Evolutionary conservation across 2,113 vertebrate genomes (phyloP).

Genomic region (Lethenteron camtschaticum): DNA sequence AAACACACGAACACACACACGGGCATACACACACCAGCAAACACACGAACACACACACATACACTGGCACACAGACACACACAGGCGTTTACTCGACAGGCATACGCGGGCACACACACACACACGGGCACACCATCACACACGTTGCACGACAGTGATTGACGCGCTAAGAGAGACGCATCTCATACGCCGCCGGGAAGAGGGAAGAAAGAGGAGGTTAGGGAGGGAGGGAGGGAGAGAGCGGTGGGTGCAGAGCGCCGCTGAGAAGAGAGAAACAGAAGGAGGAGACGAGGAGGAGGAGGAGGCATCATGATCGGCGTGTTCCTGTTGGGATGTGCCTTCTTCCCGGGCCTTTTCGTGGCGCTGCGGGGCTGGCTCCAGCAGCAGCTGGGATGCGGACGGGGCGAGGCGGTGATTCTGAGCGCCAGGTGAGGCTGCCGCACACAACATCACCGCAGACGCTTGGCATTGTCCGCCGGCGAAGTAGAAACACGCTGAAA

Average conservation of each 20-base stretch:
- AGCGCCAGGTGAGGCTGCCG: not conserved
- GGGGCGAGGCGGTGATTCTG: conserved; percentile 4
- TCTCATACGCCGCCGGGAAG: not conserved
- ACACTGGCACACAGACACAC: too few relatives aligned
- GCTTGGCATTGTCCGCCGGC: too few relatives aligned
- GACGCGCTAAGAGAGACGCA: too few relatives aligned
- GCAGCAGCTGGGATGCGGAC: not conserved
- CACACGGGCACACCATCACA: too few relatives aligned
- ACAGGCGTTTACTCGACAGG: too few relatives aligned
- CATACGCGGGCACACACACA: too few relatives aligned
- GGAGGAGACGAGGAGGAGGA: not conserved
- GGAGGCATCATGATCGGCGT: not conserved
- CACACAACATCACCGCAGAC: not conserved
- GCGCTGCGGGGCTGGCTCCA: not conserved
- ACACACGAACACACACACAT: too few relatives aligned
- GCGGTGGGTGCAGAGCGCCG: not conserved
- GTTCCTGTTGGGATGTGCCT: not conserved
- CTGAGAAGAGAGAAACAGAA: not conserved
- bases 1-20: too few relatives aligned
- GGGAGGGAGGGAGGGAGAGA: not conserved
- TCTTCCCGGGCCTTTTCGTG: conserved; percentile 2
- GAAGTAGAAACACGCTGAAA: too few relatives aligned
- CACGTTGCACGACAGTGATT: too few relatives aligned
- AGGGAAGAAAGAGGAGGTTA: not conserved
- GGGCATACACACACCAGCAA: too few relatives aligned